Evolutionary conservation across 2,888 invertebrate genomes (phyloP).

Genomic region (Diaperis boleti): DNA sequence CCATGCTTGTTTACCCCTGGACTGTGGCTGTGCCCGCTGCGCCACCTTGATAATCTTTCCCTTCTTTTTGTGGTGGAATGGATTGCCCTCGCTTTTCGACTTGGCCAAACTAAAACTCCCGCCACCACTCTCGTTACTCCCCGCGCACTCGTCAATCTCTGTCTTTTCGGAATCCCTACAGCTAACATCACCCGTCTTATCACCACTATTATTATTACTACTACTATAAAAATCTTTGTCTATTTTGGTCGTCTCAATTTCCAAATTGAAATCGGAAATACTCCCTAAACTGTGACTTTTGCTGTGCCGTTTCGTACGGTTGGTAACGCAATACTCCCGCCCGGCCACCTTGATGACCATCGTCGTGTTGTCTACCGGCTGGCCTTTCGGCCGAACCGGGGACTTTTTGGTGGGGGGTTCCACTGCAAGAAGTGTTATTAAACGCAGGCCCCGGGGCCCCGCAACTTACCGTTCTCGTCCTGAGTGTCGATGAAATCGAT

Average conservation of each 20-base stretch:
- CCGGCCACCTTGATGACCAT: conserved; percentile 67
- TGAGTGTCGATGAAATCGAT: conserved; percentile 79
- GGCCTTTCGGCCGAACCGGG: conserved; percentile 52
- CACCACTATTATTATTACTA: conserved; percentile 41
- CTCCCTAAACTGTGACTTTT: conserved; percentile 65
- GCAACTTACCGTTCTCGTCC: conserved; percentile 59
- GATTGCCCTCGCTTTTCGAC: conserved; percentile 65
- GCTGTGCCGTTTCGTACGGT: conserved; percentile 60
- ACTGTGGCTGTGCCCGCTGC: conserved; percentile 55
- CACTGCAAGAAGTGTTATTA: conserved; percentile 24
- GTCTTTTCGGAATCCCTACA: conserved; percentile 37
- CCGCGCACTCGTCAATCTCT: conserved; percentile 22
- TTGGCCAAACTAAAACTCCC: conserved; percentile 59
- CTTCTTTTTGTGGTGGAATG: conserved; percentile 61
- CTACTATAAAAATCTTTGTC: conserved; percentile 53
- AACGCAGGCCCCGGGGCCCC: conserved; percentile 21
- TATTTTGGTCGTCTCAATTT: conserved; percentile 59
- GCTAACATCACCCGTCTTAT: conserved; percentile 25
- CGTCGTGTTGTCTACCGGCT: conserved; percentile 63
- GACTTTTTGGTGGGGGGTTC: conserved; percentile 55
- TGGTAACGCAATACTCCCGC: conserved; percentile 65
- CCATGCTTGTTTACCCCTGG: conserved; percentile 56
- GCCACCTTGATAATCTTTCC: conserved; percentile 63
- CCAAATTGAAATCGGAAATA: conserved; percentile 61
- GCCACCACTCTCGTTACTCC: conserved; percentile 5